Percentiles rank a stretch among this genome's conserved stretches.
These are phyloP conservation scores for Vanacampus margaritifer DNA, from an alignment of 2,113 vertebrate genomes.

Conservation along the genomic window DNA sequence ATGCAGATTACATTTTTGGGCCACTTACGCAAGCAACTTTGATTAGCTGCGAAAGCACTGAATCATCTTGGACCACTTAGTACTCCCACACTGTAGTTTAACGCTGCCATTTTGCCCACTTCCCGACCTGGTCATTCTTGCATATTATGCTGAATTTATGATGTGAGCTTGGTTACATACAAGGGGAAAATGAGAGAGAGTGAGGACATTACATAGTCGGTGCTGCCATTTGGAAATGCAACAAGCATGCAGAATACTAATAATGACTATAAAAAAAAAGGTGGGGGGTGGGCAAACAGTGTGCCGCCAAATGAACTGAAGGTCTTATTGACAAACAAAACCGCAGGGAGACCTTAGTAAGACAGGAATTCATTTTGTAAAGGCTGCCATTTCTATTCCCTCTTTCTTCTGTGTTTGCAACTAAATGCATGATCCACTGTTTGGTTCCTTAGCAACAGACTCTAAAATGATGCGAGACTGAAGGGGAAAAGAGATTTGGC, in stretches of 20 bases:
- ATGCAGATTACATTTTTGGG: slow-evolving; percentile 4
- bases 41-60: slow-evolving; percentile 4
- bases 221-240: slow-evolving; percentile 9
- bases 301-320: slow-evolving; percentile 32
- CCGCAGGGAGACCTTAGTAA: slow-evolving; percentile 29
- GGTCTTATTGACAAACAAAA: slow-evolving; percentile 43
- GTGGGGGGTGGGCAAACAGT: not conserved
- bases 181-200: slow-evolving; percentile 5
- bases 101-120: slow-evolving; percentile 9
- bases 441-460: slow-evolving; percentile 80
- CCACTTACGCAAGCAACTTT: slow-evolving; percentile 1
- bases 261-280: slow-evolving; percentile 13
- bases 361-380: slow-evolving; percentile 45
- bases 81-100: slow-evolving; percentile 8
- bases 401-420: slow-evolving; percentile 54
- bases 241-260: slow-evolving; percentile 29
- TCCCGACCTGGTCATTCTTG: not conserved
- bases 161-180: not conserved
- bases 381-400: slow-evolving; percentile 57
- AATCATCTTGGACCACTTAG: slow-evolving; percentile 7
- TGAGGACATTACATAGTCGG: not conserved
- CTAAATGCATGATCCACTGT: slow-evolving; percentile 65
- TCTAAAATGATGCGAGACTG: slow-evolving; percentile 71
- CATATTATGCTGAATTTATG: slow-evolving; percentile 15
- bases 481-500: slow-evolving; percentile 58